These are phyloP conservation scores for Percopsis omiscomaycus DNA, from an alignment of 2,797 vertebrate genomes.

Conservation along the genomic window DNA sequence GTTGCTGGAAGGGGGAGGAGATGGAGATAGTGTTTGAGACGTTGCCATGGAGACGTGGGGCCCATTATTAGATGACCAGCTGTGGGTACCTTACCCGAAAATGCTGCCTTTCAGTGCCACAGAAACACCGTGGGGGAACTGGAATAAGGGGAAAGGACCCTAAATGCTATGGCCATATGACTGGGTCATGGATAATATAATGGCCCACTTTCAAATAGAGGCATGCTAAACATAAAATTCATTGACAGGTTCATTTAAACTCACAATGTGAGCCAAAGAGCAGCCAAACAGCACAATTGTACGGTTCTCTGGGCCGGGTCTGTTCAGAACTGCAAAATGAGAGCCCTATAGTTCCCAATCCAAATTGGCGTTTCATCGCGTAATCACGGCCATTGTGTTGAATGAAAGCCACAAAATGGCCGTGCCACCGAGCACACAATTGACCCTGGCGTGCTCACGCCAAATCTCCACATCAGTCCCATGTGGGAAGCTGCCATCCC, in stretches of 20 bases:
- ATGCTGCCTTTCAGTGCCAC: no score
- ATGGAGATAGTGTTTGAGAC: slow-evolving; percentile 25
- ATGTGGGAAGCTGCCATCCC: slow-evolving; percentile 33
- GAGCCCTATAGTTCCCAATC: slow-evolving; percentile 26
- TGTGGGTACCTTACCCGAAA: slow-evolving; percentile 14
- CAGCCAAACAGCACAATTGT: slow-evolving; percentile 20
- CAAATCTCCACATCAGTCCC: slow-evolving; percentile 47
- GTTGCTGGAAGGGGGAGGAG: slow-evolving; percentile 22
- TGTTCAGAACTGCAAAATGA: slow-evolving; percentile 26
- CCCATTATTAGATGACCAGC: slow-evolving; percentile 24
- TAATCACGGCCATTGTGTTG: slow-evolving; percentile 55
- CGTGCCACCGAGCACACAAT: slow-evolving; percentile 41
- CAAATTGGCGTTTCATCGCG: slow-evolving; percentile 33
- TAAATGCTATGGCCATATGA: no score
- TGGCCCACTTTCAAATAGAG: slow-evolving; percentile 3
- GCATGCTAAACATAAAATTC: slow-evolving; percentile 20
- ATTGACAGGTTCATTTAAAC: slow-evolving; percentile 11
- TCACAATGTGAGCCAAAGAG: slow-evolving; percentile 24
- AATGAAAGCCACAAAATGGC: slow-evolving; percentile 54
- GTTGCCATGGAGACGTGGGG: slow-evolving; percentile 36
- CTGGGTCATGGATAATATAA: no score
- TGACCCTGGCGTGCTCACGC: slow-evolving; percentile 50
- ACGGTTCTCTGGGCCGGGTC: not conserved
- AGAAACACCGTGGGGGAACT: no score
- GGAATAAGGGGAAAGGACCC: no score